Conservation (phyloP, 2,113 vertebrate genomes). For the Crotophaga sulcirostris region DNA sequence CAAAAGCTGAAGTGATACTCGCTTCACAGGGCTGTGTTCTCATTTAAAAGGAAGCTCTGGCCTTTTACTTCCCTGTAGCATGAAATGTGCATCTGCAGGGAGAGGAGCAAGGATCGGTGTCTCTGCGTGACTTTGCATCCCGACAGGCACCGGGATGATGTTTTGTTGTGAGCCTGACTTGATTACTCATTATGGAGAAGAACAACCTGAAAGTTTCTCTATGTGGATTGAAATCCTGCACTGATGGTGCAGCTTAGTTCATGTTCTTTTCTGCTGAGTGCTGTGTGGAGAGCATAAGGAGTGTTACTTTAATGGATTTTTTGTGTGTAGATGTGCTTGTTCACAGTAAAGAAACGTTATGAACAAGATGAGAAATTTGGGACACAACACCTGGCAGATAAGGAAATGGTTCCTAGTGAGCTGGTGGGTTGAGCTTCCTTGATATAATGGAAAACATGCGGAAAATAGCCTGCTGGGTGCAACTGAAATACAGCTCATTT, state of each 20-base stretch:
- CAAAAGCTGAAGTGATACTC: neutral
- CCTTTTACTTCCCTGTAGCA: neutral
- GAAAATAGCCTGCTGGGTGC: neutral
- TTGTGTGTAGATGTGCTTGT: neutral
- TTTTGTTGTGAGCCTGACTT: neutral
- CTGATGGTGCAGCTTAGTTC: neutral
- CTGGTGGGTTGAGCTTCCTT: neutral
- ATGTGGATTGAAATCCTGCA: accelerated
- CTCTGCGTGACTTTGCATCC: neutral
- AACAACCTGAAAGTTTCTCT: neutral
- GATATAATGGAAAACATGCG: accelerated
- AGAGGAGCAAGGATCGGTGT: accelerated
- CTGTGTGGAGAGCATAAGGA: neutral
- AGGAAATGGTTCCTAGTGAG: neutral
- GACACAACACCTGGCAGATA: accelerated
- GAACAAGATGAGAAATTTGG: too few species aligned
- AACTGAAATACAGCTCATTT: neutral
- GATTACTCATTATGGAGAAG: neutral
- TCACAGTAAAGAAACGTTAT: too few species aligned
- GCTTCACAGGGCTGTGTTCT: neutral
- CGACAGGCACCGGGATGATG: accelerated
- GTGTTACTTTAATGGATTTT: neutral
- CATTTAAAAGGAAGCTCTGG: neutral
- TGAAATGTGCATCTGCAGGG: accelerated
- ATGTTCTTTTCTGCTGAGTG: accelerated